A percentile compares a stretch with the other conserved stretches of the same genome.
Evolutionary conservation across 2,797 vertebrate species (phyloP).

Genomic region (Sebastes steindachneri): DNA sequence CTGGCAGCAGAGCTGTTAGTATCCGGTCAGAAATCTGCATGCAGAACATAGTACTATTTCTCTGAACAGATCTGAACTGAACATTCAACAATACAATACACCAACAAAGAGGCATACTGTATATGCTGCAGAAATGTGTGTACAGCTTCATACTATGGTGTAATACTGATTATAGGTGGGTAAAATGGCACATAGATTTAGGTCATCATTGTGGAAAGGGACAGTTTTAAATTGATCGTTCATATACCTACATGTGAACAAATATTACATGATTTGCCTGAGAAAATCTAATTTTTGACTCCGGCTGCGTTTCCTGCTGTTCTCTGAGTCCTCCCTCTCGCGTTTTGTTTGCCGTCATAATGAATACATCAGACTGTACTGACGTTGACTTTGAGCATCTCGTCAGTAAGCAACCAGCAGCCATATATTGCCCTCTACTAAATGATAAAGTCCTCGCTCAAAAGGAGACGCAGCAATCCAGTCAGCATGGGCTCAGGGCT

Average conservation of each 20-base stretch:
- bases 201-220: background rate
- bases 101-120: background rate
- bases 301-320: slow-evolving; percentile 17
- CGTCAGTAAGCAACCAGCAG: slow-evolving; percentile 32
- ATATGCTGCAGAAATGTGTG: background rate
- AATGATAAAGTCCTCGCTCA: slow-evolving; percentile 55
- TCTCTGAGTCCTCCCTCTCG: slow-evolving; percentile 2
- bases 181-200: background rate
- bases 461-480: slow-evolving; percentile 40
- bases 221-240: background rate
- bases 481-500: slow-evolving; percentile 42
- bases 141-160: background rate
- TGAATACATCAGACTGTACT: slow-evolving; percentile 18
- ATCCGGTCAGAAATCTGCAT: slow-evolving; percentile 67
- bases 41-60: slow-evolving; percentile 39
- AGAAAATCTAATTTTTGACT: background rate
- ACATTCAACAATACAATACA: background rate
- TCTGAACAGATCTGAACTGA: slow-evolving; percentile 11
- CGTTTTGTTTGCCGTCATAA: background rate
- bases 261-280: background rate
- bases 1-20: slow-evolving; percentile 52
- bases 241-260: background rate
- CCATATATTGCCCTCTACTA: slow-evolving; percentile 33
- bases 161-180: background rate
- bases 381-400: slow-evolving; percentile 33